Conservation (phyloP, 2,888 invertebrate genomes). For the Latrodectus hesperus region DNA sequence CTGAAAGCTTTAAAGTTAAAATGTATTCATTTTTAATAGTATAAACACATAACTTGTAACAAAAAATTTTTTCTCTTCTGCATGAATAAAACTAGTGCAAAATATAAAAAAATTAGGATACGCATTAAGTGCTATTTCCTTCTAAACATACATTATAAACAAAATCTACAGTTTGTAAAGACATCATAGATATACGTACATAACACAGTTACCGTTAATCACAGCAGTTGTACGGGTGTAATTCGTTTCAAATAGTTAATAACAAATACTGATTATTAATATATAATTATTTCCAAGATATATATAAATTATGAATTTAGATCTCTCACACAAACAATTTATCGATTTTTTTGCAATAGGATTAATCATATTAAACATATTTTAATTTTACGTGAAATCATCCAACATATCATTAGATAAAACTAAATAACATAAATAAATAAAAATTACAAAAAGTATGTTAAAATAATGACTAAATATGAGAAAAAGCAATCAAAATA, state of each 20-base stretch:
- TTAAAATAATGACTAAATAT: too few relatives aligned
- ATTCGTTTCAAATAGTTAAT: conserved; percentile 51
- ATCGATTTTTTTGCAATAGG: not conserved
- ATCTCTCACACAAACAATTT: not conserved
- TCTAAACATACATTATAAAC: conserved; percentile 45
- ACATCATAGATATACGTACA: conserved; percentile 61
- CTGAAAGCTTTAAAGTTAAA: too few relatives aligned
- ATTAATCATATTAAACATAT: not conserved
- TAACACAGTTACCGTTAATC: conserved; percentile 68
- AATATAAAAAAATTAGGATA: conserved; percentile 23
- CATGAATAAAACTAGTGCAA: not conserved
- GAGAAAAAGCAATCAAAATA: too few relatives aligned
- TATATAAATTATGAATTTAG: too few relatives aligned
- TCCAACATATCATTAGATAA: too few relatives aligned
- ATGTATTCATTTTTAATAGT: too few relatives aligned
- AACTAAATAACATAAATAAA: too few relatives aligned
- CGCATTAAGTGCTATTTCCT: conserved; percentile 48
- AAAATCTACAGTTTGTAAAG: conserved; percentile 40
- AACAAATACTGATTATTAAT: conserved; percentile 24
- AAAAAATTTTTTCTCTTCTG: conserved; percentile 12
- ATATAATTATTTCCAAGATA: not conserved
- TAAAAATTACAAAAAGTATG: too few relatives aligned
- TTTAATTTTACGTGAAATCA: too few relatives aligned
- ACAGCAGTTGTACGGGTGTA: conserved; percentile 62
- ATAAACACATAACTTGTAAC: too few relatives aligned